These are phyloP conservation scores for Phocoena phocoena DNA, from an alignment of 2,113 vertebrate genomes.

Conservation along the genomic window DNA sequence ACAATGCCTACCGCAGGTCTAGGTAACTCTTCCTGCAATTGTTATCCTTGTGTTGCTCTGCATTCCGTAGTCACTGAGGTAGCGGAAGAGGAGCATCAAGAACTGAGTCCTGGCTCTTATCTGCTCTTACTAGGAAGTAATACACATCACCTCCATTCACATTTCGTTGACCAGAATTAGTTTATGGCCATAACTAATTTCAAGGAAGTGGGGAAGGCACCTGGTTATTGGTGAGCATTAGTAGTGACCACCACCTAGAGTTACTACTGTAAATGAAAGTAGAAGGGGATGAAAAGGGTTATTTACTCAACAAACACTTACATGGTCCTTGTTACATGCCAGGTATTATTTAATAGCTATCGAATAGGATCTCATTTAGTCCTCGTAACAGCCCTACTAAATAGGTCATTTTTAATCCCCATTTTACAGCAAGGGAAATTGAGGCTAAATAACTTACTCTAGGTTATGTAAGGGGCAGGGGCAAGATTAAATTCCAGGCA, in stretches of 20 bases:
- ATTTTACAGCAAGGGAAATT: slow-evolving; percentile 17
- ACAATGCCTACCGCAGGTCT: not conserved
- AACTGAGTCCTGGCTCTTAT: not conserved
- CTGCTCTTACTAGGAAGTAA: not conserved
- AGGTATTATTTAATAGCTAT: not conserved
- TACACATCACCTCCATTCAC: not conserved
- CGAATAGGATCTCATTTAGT: not conserved
- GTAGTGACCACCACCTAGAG: not conserved
- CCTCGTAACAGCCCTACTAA: not conserved
- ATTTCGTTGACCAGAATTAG: not conserved
- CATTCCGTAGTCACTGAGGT: not conserved
- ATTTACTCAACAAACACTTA: not conserved
- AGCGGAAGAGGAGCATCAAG: not conserved
- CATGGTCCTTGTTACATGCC: not conserved
- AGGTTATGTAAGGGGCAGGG: not conserved
- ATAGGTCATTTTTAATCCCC: not conserved
- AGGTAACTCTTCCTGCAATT: not conserved
- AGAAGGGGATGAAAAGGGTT: not conserved
- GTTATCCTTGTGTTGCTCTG: not conserved
- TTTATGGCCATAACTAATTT: not conserved
- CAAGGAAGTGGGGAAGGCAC: not conserved
- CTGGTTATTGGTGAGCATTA: not conserved
- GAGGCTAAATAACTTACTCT: not conserved
- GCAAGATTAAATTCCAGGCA: not conserved
- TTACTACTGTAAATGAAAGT: not conserved